A percentile compares a stretch with the other conserved stretches of the same genome.
These are phyloP conservation scores for Ceratotherium simum DNA, from an alignment of 2,113 vertebrate genomes.

Conservation along the genomic window DNA sequence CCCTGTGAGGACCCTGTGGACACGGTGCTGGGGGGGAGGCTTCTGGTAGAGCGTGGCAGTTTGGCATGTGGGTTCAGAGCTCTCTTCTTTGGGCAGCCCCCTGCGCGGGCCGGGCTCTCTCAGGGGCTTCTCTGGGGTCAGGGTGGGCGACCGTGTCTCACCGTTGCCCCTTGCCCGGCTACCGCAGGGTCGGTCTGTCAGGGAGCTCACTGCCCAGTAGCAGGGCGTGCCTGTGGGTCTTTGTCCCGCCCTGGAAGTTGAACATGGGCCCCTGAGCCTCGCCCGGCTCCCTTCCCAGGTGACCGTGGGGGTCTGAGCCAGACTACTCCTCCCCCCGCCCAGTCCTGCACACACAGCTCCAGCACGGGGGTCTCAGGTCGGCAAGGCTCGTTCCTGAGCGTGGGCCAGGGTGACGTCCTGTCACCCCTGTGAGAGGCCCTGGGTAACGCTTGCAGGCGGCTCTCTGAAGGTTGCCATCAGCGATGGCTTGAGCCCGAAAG, in stretches of 20 bases:
- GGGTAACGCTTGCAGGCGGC: background rate
- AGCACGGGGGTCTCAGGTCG: fast-evolving
- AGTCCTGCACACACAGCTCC: fast-evolving
- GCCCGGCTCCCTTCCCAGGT: background rate
- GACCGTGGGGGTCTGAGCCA: fast-evolving
- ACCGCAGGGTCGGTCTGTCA: fast-evolving
- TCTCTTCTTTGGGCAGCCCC: background rate
- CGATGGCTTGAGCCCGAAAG: background rate
- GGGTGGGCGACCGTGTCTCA: fast-evolving
- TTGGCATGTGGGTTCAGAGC: fast-evolving
- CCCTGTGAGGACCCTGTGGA: fast-evolving
- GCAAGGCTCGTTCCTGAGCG: background rate
- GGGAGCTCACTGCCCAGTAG: background rate
- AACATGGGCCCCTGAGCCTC: background rate
- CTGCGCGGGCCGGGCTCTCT: background rate
- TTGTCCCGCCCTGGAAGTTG: background rate
- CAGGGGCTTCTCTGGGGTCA: background rate
- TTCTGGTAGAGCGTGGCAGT: background rate
- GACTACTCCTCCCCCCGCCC: background rate
- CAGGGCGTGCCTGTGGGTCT: background rate
- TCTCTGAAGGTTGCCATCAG: background rate
- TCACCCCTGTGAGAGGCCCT: no score
- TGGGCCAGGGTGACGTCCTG: no score
- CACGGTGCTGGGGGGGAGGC: fast-evolving
- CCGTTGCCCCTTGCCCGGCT: fast-evolving